These are phyloP conservation scores for Conops quadrifasciatus DNA, from an alignment of 2,888 invertebrate species.

Conservation along the genomic window DNA sequence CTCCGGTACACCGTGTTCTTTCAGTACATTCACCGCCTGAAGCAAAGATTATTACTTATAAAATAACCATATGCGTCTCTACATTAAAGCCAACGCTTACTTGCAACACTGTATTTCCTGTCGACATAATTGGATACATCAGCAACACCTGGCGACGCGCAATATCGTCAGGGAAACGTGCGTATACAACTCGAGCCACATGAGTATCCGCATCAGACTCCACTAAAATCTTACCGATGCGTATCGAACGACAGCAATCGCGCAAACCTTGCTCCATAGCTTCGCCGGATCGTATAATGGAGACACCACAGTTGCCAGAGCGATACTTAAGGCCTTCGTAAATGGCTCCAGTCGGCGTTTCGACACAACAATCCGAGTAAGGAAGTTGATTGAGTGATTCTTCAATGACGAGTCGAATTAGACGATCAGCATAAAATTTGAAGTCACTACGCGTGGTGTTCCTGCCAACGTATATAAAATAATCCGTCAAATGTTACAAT, in stretches of 20 bases:
- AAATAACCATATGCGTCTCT: neutral
- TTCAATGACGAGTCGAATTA: conserved; percentile 97
- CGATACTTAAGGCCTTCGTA: conserved; percentile 95
- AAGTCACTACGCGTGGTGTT: conserved; percentile 94
- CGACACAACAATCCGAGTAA: conserved; percentile 87
- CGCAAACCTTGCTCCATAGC: conserved; percentile 96
- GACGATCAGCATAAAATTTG: conserved; percentile 97
- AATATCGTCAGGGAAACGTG: conserved; percentile 97
- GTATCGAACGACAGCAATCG: conserved; percentile 97
- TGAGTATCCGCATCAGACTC: conserved; percentile 97
- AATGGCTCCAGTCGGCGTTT: conserved; percentile 86
- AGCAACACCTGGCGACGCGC: conserved; percentile 86
- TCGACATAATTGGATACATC: conserved; percentile 99
- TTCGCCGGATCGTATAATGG: conserved; percentile 92
- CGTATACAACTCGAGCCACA: conserved; percentile 95
- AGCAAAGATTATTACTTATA: conserved; percentile 16
- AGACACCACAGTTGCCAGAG: conserved; percentile 98
- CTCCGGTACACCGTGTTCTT: conserved; percentile 93
- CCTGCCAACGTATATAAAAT: conserved; percentile 68
- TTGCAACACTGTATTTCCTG: conserved; percentile 94
- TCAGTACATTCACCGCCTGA: conserved; percentile 90
- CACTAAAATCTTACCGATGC: conserved; percentile 97
- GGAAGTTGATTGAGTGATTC: conserved; percentile 95
- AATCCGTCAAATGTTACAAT: neutral
- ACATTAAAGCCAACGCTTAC: conserved; percentile 52